These are phyloP conservation scores for Porphyrio hochstetteri DNA, from an alignment of 2,113 vertebrate species.

Conservation along the genomic window DNA sequence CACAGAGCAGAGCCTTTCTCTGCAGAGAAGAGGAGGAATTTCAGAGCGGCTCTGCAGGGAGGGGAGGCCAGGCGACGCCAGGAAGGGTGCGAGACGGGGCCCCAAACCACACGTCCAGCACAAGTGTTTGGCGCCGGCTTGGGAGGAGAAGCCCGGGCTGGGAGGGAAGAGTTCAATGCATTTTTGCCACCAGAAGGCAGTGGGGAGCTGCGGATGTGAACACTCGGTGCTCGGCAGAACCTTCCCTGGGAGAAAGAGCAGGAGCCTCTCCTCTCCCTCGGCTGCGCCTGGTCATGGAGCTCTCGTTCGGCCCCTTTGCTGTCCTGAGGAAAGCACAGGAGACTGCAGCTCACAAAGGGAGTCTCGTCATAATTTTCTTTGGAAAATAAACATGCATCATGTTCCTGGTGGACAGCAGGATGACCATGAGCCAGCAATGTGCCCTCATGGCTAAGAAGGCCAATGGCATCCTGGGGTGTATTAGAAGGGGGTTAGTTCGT, in stretches of 20 bases:
- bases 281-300: background rate
- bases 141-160: background rate
- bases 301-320: background rate
- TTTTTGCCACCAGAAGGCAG: constrained; percentile 63
- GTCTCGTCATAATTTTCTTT: background rate
- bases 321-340: background rate
- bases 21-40: background rate
- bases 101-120: background rate
- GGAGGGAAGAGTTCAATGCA: background rate
- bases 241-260: background rate
- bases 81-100: background rate
- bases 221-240: background rate
- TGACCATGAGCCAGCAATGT: too few relatives aligned
- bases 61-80: background rate
- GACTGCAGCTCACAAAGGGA: background rate
- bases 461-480: too few relatives aligned
- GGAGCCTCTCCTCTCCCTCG: background rate
- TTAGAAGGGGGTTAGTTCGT: too few relatives aligned
- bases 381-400: background rate
- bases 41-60: background rate
- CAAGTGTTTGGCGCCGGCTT: background rate
- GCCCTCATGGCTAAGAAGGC: too few relatives aligned
- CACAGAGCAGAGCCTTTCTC: background rate
- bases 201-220: background rate
- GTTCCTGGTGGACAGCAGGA: too few relatives aligned